Evolutionary conservation across 2,888 invertebrate species (phyloP).

Genomic region (Latrodectus elegans): DNA sequence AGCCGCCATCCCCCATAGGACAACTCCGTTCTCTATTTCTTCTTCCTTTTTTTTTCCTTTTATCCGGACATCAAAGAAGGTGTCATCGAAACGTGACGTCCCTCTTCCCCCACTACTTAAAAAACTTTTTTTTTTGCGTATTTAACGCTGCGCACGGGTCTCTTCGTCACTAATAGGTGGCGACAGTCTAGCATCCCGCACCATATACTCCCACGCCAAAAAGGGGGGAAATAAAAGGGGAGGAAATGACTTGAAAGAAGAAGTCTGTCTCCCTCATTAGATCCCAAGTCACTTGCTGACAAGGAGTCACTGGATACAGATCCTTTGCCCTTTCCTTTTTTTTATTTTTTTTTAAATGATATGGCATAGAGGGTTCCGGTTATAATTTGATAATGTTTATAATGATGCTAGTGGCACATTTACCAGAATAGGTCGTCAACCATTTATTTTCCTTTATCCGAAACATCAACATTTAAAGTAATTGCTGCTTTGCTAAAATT

Average conservation of each 20-base stretch:
- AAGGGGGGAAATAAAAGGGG: not conserved
- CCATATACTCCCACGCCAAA: slow-evolving; percentile 17
- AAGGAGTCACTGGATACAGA: slow-evolving; percentile 49
- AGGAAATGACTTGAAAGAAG: slow-evolving; percentile 24
- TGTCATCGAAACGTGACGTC: slow-evolving; percentile 19
- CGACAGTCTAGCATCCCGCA: slow-evolving; percentile 42
- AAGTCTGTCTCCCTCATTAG: slow-evolving; percentile 67
- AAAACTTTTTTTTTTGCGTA: not conserved
- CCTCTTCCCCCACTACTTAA: not conserved
- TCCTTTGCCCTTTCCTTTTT: not conserved
- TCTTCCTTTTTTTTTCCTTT: not conserved
- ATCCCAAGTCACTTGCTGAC: slow-evolving; percentile 50
- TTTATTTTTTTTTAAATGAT: slow-evolving; percentile 15
- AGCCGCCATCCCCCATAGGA: slow-evolving; percentile 29
- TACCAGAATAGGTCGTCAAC: not conserved
- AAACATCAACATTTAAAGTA: too few relatives aligned
- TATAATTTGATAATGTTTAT: slow-evolving; percentile 42
- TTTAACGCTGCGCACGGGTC: slow-evolving; percentile 29
- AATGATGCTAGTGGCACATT: slow-evolving; percentile 2
- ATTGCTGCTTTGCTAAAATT: too few relatives aligned
- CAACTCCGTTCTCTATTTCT: slow-evolving; percentile 1
- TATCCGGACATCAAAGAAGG: slow-evolving; percentile 27
- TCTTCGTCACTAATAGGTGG: slow-evolving; percentile 61
- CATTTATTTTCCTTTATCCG: too few relatives aligned
- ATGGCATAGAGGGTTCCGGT: slow-evolving; percentile 16